A percentile compares a stretch with the other conserved stretches of the same genome.
Evolutionary conservation across 2,113 vertebrate species (phyloP).

Genomic region (Pedionomus torquatus): DNA sequence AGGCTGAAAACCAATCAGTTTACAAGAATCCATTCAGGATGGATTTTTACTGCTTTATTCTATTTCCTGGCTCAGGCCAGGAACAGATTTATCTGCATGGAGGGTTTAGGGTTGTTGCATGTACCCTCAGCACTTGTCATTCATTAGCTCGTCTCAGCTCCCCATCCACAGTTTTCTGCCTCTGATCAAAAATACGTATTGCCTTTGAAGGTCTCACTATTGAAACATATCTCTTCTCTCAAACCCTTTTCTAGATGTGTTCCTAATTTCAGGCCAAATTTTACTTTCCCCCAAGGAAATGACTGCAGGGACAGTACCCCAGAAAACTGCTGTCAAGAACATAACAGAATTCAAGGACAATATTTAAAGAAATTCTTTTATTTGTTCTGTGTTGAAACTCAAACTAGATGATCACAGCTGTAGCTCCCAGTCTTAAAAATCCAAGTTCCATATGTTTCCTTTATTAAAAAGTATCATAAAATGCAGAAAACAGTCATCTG

Average conservation of each 20-base stretch:
- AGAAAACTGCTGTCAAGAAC: not conserved
- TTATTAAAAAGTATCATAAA: not conserved
- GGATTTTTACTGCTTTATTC: not conserved
- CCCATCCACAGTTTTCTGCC: not conserved
- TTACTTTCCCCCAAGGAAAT: not conserved
- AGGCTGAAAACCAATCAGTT: not conserved
- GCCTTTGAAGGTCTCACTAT: not conserved
- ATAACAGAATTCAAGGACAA: not conserved
- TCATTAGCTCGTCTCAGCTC: not conserved
- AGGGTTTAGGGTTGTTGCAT: not conserved
- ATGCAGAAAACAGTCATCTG: not conserved
- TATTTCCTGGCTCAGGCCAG: not conserved
- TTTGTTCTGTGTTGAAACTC: not conserved
- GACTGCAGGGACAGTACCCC: not conserved
- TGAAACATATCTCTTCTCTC: not conserved
- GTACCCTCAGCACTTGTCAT: not conserved
- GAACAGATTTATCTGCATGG: not conserved
- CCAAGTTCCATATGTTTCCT: not conserved
- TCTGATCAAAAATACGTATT: not conserved
- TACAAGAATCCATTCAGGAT: not conserved
- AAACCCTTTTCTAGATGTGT: not conserved
- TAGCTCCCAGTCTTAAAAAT: not conserved
- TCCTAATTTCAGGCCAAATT: not conserved
- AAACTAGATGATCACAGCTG: not conserved
- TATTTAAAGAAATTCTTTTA: not conserved